A percentile compares a stretch with the other conserved stretches of the same genome.
Conservation (phyloP, 2,888 invertebrate genomes). For the Papilio gigon region DNA sequence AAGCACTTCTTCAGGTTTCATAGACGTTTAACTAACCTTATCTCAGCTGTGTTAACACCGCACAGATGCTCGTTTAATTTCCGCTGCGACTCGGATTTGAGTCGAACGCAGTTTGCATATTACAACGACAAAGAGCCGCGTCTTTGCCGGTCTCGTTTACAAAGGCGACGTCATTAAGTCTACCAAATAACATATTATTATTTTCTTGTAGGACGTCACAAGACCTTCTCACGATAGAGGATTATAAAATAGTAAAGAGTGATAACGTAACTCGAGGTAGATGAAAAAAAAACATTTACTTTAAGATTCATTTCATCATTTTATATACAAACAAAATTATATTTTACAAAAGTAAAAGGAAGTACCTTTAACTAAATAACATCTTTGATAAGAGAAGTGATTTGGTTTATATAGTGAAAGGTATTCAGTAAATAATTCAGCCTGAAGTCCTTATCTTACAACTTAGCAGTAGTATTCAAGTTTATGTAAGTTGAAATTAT, state of each 20-base stretch:
- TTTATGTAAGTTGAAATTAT: constrained; percentile 1
- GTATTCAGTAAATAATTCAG: not conserved
- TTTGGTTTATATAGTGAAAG: too few relatives aligned
- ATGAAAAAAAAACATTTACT: too few relatives aligned
- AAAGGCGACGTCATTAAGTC: not conserved
- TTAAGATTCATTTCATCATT: too few relatives aligned
- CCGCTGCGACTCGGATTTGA: constrained; percentile 19
- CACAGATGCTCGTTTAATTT: constrained; percentile 30
- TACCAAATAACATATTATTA: not conserved
- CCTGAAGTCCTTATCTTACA: not conserved
- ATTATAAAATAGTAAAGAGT: too few relatives aligned
- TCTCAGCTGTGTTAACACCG: not conserved
- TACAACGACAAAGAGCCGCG: constrained; percentile 3
- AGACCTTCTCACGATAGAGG: too few relatives aligned
- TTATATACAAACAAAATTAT: too few relatives aligned
- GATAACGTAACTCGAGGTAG: too few relatives aligned
- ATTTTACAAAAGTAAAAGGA: not conserved
- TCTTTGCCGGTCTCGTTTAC: not conserved
- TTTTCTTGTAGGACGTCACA: not conserved
- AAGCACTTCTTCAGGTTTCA: not conserved
- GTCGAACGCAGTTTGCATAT: constrained; percentile 8
- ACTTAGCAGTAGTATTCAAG: constrained; percentile 6
- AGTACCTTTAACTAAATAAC: not conserved
- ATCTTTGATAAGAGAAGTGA: not conserved
- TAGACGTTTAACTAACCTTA: constrained; percentile 10